Evolutionary conservation across 2,888 invertebrate genomes (phyloP), one percentile per base, ranked within the genome.

Genomic region (Lapara coniferarum): DNA sequence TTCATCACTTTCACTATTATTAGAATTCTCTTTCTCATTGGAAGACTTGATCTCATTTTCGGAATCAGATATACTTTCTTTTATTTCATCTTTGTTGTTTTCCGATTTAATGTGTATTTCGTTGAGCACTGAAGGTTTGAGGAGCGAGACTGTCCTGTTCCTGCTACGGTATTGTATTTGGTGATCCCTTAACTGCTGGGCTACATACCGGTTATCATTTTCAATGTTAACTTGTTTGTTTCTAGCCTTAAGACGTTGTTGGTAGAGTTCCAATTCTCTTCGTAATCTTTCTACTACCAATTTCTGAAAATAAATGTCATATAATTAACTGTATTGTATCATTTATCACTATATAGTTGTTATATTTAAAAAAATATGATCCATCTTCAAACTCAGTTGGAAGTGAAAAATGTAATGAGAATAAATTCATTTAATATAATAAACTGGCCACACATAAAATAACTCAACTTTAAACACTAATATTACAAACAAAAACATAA

Each of bases 191-290:
- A 94, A 75, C 77, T 94, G 94, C 74, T 92, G 91, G 19, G 94
- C 94, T 10, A 94, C 86, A 75, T 89, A 89, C 66, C 85, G 86
- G 71, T 90, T 89, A 71, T 94, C 94, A 81, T 89, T 90, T 70
- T 94, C 94, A 71, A 88, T 85, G 71, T 91, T 91, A 0, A 90
- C 81, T 71, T 89, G 89, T 72, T 90, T 93, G 77, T 93, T 93
- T 70, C 89, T 86, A 10, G 89, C 84, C 78, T 91, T 93, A 37
- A 94, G 76, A 51, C 89, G 85, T 74, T 92, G 91, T 78, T 95
- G 94, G 78, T 94, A 95, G 14, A 93, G 76, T 74, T 96, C 94
- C 58, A 95, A 84, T 77, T 95, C 95, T 78, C 92, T 92, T 66
- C 95, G 88, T 75, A 95, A 85, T 77, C 94, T 90, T 71, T 95